Evolutionary conservation across 2,888 invertebrate genomes (phyloP).

Genomic region (Panorpa germanica): DNA sequence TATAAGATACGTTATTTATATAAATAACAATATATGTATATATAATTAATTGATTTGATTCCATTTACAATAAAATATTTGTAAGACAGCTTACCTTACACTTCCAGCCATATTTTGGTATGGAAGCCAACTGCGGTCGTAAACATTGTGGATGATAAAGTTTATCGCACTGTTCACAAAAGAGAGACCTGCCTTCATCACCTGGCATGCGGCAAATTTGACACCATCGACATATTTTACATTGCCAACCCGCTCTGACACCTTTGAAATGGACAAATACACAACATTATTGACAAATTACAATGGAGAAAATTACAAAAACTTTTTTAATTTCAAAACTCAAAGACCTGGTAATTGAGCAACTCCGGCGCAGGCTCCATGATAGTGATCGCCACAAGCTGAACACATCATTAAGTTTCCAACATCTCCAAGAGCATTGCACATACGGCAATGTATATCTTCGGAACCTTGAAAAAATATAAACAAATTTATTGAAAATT

Average conservation of each 20-base stretch:
- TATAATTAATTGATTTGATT: too few species aligned
- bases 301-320: too few species aligned
- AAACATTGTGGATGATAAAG: slow-evolving; percentile 89
- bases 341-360: slow-evolving; percentile 64
- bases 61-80: slow-evolving; percentile 7
- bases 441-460: slow-evolving; percentile 66
- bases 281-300: too few species aligned
- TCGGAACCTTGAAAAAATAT: slow-evolving; percentile 50
- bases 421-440: slow-evolving; percentile 69
- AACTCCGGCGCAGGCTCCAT: slow-evolving; percentile 77
- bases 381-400: slow-evolving; percentile 83
- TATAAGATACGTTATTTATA: too few species aligned
- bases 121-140: slow-evolving; percentile 76
- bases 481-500: too few species aligned
- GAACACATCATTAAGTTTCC: slow-evolving; percentile 84
- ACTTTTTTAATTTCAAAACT: too few species aligned
- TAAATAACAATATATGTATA: too few species aligned
- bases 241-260: slow-evolving; percentile 89
- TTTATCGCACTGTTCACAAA: slow-evolving; percentile 94
- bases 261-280: slow-evolving; percentile 24
- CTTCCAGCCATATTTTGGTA: slow-evolving; percentile 97
- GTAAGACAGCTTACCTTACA: slow-evolving; percentile 45
- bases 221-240: slow-evolving; percentile 78
- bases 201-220: slow-evolving; percentile 80
- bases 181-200: slow-evolving; percentile 44